Percentiles rank a stretch among this genome's conserved stretches.
phyloP scores from a whole-genome alignment of 2,888 invertebrate genomes.

The Sarcophaga caerulescens region DNA sequence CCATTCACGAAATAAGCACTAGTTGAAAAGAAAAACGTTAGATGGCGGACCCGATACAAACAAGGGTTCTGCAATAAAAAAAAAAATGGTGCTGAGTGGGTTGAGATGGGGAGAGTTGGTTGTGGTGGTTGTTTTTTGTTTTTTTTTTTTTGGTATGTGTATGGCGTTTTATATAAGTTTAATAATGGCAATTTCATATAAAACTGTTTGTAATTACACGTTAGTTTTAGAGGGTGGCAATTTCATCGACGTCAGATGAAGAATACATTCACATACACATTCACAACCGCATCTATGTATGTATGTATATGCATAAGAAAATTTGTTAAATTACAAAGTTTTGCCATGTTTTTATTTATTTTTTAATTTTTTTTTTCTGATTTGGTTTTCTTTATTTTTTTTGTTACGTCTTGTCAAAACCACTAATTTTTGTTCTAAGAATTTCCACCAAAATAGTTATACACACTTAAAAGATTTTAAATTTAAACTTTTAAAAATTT shows the following conservation, averaged over 20 bases:
- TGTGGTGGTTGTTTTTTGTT: neutral
- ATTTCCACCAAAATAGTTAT: too few relatives aligned
- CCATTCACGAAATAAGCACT: too few relatives aligned
- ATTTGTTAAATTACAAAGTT: neutral
- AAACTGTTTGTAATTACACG: conserved; percentile 33
- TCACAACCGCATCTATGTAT: neutral
- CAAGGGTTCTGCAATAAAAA: conserved; percentile 13
- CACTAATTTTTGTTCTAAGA: too few relatives aligned
- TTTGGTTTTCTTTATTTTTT: too few relatives aligned
- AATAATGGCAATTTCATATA: conserved; percentile 24
- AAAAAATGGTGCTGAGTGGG: conserved; percentile 9
- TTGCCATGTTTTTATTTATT: too few relatives aligned
- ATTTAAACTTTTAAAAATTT: too few relatives aligned
- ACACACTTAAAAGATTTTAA: too few relatives aligned
- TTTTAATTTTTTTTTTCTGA: too few relatives aligned
- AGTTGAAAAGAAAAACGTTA: too few relatives aligned
- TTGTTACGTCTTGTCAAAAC: too few relatives aligned
- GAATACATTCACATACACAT: neutral
- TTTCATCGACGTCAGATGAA: neutral
- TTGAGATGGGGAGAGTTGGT: neutral
- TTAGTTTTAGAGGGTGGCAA: neutral
- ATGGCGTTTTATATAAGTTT: conserved; percentile 11
- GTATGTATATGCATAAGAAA: neutral
- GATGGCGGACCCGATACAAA: too few relatives aligned
- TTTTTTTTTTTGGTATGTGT: neutral